Evolutionary conservation across 2,888 invertebrate genomes (phyloP).

Genomic region (Nipponacmea schrenckii): DNA sequence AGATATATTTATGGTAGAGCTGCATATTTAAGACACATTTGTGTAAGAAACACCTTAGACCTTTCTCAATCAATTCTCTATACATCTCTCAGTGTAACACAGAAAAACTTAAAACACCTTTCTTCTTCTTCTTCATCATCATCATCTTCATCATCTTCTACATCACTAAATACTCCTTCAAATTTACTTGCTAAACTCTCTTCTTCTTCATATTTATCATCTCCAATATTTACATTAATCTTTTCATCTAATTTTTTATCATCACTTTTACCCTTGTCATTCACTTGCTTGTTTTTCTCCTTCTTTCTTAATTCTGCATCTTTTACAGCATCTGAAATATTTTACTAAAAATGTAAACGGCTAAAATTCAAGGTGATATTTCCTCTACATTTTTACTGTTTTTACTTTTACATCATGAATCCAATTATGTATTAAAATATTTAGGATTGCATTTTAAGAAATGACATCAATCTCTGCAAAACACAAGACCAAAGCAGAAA

Average conservation of each 20-base stretch:
- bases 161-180: conserved; percentile 64
- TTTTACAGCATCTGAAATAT: background rate
- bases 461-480: too few species aligned
- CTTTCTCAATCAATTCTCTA: background rate
- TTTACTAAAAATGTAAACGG: background rate
- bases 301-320: conserved; percentile 5
- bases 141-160: conserved; percentile 64
- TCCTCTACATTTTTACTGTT: too few species aligned
- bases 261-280: conserved; percentile 18
- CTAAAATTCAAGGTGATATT: too few species aligned
- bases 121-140: conserved; percentile 46
- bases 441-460: too few species aligned
- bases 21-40: background rate
- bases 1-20: too few species aligned
- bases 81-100: too few species aligned
- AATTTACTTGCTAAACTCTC: conserved; percentile 55
- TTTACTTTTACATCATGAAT: too few species aligned
- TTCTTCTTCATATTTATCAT: conserved; percentile 54
- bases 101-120: too few species aligned
- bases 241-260: conserved; percentile 33
- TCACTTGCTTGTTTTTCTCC: conserved; percentile 20
- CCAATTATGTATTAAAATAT: too few species aligned
- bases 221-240: conserved; percentile 38
- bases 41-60: background rate
- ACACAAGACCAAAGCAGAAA: too few species aligned